Conservation (phyloP, 2,888 invertebrate genomes). For the Nymphalis polychloros region DNA sequence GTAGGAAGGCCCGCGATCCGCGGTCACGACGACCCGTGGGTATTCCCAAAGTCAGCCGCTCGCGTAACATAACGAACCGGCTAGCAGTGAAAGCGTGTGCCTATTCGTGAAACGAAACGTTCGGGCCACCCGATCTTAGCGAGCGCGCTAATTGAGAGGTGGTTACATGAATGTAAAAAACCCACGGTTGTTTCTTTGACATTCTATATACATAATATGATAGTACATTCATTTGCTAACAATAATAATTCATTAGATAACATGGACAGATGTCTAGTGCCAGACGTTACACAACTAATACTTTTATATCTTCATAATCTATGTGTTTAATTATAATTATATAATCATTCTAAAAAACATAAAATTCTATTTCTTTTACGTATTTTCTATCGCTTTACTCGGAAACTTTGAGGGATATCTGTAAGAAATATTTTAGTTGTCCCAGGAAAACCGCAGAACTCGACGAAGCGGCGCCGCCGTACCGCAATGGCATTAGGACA, state of each 20-base stretch:
- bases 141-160: slow-evolving; percentile 43
- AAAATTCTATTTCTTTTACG: neutral
- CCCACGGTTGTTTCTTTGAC: slow-evolving; percentile 14
- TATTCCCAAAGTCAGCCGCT: slow-evolving; percentile 60
- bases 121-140: slow-evolving; percentile 54
- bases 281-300: neutral
- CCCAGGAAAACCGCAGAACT: slow-evolving; percentile 45
- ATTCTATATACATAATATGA: neutral
- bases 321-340: neutral
- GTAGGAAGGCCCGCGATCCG: slow-evolving; percentile 23
- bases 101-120: slow-evolving; percentile 36
- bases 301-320: no score
- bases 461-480: slow-evolving; percentile 21
- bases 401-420: slow-evolving; percentile 17
- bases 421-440: slow-evolving; percentile 8
- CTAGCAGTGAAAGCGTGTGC: slow-evolving; percentile 61
- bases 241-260: neutral
- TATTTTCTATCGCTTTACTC: neutral
- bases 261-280: no score
- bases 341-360: neutral
- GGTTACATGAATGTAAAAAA: slow-evolving; percentile 41
- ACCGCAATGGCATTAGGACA: slow-evolving; percentile 25
- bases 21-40: slow-evolving; percentile 51
- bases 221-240: neutral
- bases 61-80: slow-evolving; percentile 49